Conservation (phyloP, 2,113 vertebrate species). For the Aptenodytes forsteri region DNA sequence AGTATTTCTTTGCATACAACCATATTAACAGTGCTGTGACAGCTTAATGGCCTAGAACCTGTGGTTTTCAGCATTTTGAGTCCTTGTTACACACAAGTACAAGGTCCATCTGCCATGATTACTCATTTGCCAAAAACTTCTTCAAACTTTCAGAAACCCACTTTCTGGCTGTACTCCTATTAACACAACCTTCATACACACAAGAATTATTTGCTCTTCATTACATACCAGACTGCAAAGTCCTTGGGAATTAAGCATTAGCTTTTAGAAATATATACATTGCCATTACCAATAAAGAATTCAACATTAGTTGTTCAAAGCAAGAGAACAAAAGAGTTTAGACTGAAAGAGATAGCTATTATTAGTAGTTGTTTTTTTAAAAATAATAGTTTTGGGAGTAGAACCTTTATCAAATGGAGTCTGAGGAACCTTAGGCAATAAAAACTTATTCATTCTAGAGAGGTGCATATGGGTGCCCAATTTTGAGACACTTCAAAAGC, state of each 20-base stretch:
- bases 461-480: not conserved
- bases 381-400: not conserved
- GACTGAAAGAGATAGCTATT: not conserved
- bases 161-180: not conserved
- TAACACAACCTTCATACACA: not conserved
- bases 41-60: not conserved
- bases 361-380: not conserved
- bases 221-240: not conserved
- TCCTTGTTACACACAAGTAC: not conserved
- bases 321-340: not conserved
- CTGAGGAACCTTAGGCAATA: not conserved
- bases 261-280: not conserved
- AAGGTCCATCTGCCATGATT: not conserved
- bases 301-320: not conserved
- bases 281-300: not conserved
- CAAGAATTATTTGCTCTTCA: not conserved
- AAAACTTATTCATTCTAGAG: not conserved
- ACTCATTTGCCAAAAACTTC: not conserved
- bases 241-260: not conserved
- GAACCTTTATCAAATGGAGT: not conserved
- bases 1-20: not conserved
- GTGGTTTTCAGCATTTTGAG: not conserved
- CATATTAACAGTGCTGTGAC: not conserved
- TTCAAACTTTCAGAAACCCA: not conserved
- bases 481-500: not conserved